Percentiles rank a stretch among this genome's conserved stretches.
Conservation (phyloP, 2,888 invertebrate genomes). For the Parochlus steinenii region DNA sequence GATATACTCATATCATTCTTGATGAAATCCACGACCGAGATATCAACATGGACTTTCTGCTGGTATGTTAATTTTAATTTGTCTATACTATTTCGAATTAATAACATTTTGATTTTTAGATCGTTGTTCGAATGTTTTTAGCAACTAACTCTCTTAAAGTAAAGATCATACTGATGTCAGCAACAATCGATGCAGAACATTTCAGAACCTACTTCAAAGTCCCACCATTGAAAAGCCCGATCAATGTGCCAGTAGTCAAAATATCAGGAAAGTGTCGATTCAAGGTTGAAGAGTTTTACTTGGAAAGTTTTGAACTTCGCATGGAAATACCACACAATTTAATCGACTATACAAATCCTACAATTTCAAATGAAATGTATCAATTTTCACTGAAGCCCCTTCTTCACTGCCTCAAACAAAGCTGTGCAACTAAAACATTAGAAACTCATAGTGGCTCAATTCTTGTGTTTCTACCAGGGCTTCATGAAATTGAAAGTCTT, state of each 20-base stretch:
- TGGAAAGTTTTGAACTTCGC: slow-evolving; percentile 32
- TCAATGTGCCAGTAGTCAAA: not conserved
- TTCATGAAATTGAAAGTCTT: slow-evolving; percentile 68
- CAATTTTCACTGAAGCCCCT: slow-evolving; percentile 41
- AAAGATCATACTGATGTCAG: slow-evolving; percentile 82
- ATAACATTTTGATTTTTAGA: no score
- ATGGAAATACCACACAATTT: slow-evolving; percentile 15
- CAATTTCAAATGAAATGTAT: slow-evolving; percentile 41
- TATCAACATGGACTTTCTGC: slow-evolving; percentile 78
- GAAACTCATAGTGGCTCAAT: slow-evolving; percentile 49
- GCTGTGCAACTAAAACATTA: slow-evolving; percentile 19
- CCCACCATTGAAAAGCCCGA: not conserved
- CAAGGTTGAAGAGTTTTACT: slow-evolving; percentile 43
- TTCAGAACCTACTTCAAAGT: slow-evolving; percentile 49
- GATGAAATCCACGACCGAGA: slow-evolving; percentile 92
- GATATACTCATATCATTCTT: slow-evolving; percentile 76
- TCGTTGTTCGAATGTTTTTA: slow-evolving; percentile 64
- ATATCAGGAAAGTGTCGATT: slow-evolving; percentile 28
- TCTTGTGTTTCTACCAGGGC: slow-evolving; percentile 78
- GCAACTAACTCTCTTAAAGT: slow-evolving; percentile 42
- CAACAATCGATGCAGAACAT: slow-evolving; percentile 62
- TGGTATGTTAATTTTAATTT: no score
- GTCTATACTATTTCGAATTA: no score
- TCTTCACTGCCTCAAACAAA: slow-evolving; percentile 21
- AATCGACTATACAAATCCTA: slow-evolving; percentile 25